phyloP scores from a whole-genome alignment of 2,888 invertebrate species.

The Trachelus tabidus region DNA sequence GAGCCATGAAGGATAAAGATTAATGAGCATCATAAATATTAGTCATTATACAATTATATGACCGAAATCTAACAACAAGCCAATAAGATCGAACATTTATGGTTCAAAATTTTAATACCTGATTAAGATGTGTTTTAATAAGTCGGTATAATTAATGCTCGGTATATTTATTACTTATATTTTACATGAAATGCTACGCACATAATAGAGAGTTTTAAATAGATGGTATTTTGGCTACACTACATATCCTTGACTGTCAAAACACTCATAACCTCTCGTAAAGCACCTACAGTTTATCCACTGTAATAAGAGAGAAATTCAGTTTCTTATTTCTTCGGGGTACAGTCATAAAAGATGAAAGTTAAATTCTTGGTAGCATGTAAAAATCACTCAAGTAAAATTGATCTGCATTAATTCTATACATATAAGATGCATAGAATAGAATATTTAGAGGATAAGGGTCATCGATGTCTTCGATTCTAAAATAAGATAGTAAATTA shows the following conservation, averaged over 20 bases:
- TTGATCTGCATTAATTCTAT: not conserved
- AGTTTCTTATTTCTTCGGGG: not conserved
- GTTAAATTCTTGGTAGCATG: not conserved
- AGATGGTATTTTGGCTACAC: not conserved
- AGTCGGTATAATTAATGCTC: not conserved
- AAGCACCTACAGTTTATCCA: not conserved
- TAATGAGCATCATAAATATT: not conserved
- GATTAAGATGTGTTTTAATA: not conserved
- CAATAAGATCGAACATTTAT: not conserved
- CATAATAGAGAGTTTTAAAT: slow-evolving; percentile 5
- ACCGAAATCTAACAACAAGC: not conserved
- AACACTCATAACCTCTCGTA: not conserved
- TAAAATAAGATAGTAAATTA: not conserved
- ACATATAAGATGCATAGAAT: not conserved
- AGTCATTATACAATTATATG: not conserved
- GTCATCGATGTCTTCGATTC: not conserved
- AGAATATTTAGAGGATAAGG: not conserved
- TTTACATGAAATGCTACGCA: not conserved
- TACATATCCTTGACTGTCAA: not conserved
- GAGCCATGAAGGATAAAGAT: not conserved
- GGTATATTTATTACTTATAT: not conserved
- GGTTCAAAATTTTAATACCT: not conserved
- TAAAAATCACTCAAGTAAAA: not conserved
- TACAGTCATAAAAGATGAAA: not conserved
- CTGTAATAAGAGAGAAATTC: not conserved